Conservation (phyloP, 2,888 invertebrate species). For the Electrophaes corylata region DNA sequence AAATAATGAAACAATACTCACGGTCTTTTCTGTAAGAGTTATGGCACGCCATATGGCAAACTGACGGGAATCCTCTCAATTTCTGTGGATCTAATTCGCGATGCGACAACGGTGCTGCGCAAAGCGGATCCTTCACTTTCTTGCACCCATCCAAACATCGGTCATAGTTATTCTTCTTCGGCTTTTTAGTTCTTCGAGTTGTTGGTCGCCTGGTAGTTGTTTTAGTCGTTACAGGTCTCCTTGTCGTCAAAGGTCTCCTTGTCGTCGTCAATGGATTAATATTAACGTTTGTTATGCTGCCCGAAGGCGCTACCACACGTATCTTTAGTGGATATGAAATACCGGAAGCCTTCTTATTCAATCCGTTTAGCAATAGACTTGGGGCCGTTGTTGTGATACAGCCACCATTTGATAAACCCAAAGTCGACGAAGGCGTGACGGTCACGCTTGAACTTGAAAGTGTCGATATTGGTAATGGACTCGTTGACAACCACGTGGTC, state of each 20-base stretch:
- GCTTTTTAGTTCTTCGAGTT: slow-evolving; percentile 54
- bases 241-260: not conserved
- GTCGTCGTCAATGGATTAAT: slow-evolving; percentile 52
- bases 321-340: slow-evolving; percentile 53
- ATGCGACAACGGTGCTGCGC: slow-evolving; percentile 63
- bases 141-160: slow-evolving; percentile 65
- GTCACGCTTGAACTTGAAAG: slow-evolving; percentile 32
- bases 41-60: slow-evolving; percentile 78
- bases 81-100: slow-evolving; percentile 61
- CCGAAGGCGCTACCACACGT: slow-evolving; percentile 64
- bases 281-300: slow-evolving; percentile 66
- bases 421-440: slow-evolving; percentile 36
- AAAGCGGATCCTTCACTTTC: slow-evolving; percentile 65
- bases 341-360: slow-evolving; percentile 7
- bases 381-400: slow-evolving; percentile 22
- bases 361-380: slow-evolving; percentile 6
- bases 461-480: slow-evolving; percentile 9
- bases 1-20: slow-evolving; percentile 51
- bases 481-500: slow-evolving; percentile 12
- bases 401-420: slow-evolving; percentile 23
- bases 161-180: slow-evolving; percentile 66
- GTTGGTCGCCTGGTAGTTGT: slow-evolving; percentile 53
- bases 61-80: slow-evolving; percentile 73
- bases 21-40: slow-evolving; percentile 72
- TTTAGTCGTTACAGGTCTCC: slow-evolving; percentile 22